Percentiles rank a stretch among this genome's conserved stretches.
Conservation (phyloP, 2,113 vertebrate species). For the Phrynosoma blainvillii region DNA sequence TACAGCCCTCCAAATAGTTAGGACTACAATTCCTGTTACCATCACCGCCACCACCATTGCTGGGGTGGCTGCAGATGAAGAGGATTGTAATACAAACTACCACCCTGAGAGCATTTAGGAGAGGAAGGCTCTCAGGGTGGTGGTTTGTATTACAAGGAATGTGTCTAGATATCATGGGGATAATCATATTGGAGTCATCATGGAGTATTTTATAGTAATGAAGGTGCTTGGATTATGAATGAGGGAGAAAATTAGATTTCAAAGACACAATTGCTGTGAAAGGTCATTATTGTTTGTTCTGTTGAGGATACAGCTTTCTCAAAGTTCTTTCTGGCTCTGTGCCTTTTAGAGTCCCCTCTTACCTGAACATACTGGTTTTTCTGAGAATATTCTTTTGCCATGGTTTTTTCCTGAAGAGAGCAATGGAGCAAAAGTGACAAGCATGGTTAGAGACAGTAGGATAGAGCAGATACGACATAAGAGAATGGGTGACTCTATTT, state of each 20-base stretch:
- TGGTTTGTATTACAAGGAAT: slow-evolving; percentile 1
- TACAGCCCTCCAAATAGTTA: neutral
- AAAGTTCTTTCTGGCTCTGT: slow-evolving; percentile 42
- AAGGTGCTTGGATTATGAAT: slow-evolving; percentile 46
- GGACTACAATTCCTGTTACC: neutral
- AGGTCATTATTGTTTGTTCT: slow-evolving; percentile 46
- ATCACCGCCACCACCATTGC: neutral
- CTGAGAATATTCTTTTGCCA: slow-evolving; percentile 3
- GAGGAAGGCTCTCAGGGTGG: neutral
- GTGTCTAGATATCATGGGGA: slow-evolving; percentile 31
- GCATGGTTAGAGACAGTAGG: neutral
- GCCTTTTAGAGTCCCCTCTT: slow-evolving; percentile 19
- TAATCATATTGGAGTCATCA: slow-evolving; percentile 47
- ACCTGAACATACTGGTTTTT: slow-evolving; percentile 25
- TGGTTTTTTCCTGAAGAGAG: neutral
- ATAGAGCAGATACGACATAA: neutral
- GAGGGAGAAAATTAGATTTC: slow-evolving; percentile 53
- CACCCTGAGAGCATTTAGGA: neutral
- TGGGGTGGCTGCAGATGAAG: neutral
- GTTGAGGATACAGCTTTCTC: slow-evolving; percentile 24
- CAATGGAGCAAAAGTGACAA: neutral
- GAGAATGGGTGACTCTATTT: neutral
- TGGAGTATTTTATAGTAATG: slow-evolving; percentile 46
- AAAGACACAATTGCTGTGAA: slow-evolving; percentile 50
- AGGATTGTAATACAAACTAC: neutral